phyloP scores from a whole-genome alignment of 2,113 vertebrate species.

The Bujurquina vittata region DNA sequence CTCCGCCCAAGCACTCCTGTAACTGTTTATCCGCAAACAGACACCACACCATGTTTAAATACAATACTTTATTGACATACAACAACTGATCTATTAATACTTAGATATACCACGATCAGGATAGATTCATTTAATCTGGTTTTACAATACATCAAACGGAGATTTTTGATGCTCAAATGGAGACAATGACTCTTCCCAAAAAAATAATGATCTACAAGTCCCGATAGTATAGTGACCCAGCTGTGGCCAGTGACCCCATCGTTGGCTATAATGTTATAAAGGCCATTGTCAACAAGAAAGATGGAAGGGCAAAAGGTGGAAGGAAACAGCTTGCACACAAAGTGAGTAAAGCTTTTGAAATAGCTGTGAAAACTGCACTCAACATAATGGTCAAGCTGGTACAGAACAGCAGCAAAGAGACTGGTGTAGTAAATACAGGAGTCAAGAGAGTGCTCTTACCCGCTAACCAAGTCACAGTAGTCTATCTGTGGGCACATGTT shows the following conservation, averaged over 20 bases:
- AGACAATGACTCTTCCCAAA: background rate
- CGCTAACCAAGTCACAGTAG: background rate
- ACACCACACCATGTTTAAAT: too few relatives aligned
- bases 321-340: background rate
- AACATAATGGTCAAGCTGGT: background rate
- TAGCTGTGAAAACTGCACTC: background rate
- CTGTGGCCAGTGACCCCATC: background rate
- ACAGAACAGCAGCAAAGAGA: background rate
- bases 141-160: too few relatives aligned
- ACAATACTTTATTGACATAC: too few relatives aligned
- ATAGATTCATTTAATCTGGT: too few relatives aligned
- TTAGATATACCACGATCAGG: too few relatives aligned
- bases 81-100: too few relatives aligned
- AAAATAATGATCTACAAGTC: background rate
- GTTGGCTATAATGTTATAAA: constrained; percentile 2
- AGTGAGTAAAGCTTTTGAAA: constrained; percentile 7
- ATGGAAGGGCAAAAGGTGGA: background rate
- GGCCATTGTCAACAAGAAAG: background rate
- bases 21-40: too few relatives aligned
- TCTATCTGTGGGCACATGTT: background rate
- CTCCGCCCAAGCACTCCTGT: too few relatives aligned
- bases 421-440: background rate
- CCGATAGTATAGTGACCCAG: constrained; percentile 6
- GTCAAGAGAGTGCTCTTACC: background rate
- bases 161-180: too few relatives aligned